Evolutionary conservation across 2,113 vertebrate genomes (phyloP), one percentile per base, ranked within the genome.

Genomic region (Turnix velox): DNA sequence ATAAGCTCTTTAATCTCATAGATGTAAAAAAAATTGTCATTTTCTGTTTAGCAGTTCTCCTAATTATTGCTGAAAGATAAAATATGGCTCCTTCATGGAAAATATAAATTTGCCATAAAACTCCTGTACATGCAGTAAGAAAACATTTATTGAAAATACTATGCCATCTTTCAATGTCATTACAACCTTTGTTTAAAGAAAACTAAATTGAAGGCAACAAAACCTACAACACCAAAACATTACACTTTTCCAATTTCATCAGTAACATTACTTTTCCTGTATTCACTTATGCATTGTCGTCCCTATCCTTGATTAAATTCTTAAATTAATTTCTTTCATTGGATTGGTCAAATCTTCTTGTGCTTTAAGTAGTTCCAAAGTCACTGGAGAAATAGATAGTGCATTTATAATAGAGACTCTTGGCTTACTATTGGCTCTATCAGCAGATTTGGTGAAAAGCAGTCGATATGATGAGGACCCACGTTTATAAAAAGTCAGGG

Each of bases 1-100:
- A 33, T 25, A 72, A 52, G 2, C 4, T 57, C 52, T 58, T 72
- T 65, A 65, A 45, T 33, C 31, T 6, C 19, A 5, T 6, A 45
- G 9, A 51, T 58, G 6, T 68, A 39, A 14, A 18, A n/a, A 59
- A 43, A 39, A 9, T 13, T 24, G 13, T 4, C 4, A 8, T 22
- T 43, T 75, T 77, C 16, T 58, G 15, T 82, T 81, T 68, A 75
- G 6, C 4, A 40, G 19, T 69, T 63, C 82, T n/a, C 28, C 17
- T 81, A 55, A 46, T 51, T 79, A 57, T 42, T 81, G 22, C 12
- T 91, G 48, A 90, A 74, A 61, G 4, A 72, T 10, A 78, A 93
- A 84, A 68, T 33, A 45, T 6, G 8, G 1, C 3, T 27, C 6
- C 52, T 84, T 68, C 11, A 74, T 37, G 48, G 7, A 61, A 84